Evolutionary conservation across 2,888 invertebrate species (phyloP), one percentile per base, ranked within the genome.

Genomic region (Drosophila pegasa): DNA sequence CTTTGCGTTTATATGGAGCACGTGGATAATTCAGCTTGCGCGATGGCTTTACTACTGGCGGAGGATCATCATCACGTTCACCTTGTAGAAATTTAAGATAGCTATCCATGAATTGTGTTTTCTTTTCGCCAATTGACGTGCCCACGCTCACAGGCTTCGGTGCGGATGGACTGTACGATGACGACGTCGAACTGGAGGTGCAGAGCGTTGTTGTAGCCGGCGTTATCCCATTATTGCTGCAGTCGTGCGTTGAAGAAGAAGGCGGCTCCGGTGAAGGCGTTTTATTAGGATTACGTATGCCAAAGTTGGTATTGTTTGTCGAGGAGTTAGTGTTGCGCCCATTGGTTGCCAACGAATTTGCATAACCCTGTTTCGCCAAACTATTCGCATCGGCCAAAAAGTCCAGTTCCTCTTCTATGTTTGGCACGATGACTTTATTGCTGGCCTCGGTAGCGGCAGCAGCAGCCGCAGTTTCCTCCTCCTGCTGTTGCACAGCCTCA

Each of bases 381-480:
- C 79, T 73, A 22, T 59, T 75, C 3, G 87, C 80, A 65, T 89
- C 89, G 87, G 95, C 94, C 92, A 97, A 93, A 93, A 96, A 96
- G 92, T 95, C 95, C 90, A 97, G 93, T 93, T 97, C 97, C 93
- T 97, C 96, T 93, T 97, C 97, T 92, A 97, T 96, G 93, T 97
- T 96, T 86, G 97, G 97, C 90, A 97, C 96, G 88, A 97, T 96
- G 87, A 97, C 96, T 94, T 96, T 96, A 80, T 96, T 95, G 92
- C 95, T 95, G 89, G 94, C 94, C 91, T 95, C 95, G 79, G 94
- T 94, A 92, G 94, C 83, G 51, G 90, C 82, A 51, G 90, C 81
- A 47, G 78, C 71, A 29, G 87, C 65, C 47, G 86, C 80, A 16
- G 84, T 78, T 22, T 83, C 82, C 27, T 86, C 88, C 40, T 88